These are phyloP conservation scores for Telmatochromis sp. DNA, from an alignment of 2,113 vertebrate genomes.

Conservation along the genomic window DNA sequence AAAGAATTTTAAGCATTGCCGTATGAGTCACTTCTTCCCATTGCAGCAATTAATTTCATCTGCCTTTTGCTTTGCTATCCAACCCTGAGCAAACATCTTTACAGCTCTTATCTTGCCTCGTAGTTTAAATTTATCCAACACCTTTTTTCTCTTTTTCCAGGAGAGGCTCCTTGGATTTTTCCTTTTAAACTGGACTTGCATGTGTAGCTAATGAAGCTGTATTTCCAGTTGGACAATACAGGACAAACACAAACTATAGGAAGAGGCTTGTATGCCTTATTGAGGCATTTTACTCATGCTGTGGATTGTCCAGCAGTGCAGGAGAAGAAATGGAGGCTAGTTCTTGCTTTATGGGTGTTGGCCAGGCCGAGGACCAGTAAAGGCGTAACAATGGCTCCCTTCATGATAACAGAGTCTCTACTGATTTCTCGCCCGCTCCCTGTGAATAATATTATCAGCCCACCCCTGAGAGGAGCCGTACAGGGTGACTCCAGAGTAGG, in stretches of 20 bases:
- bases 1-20: not conserved
- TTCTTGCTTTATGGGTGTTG: conserved; percentile 39
- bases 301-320: not conserved
- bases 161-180: not conserved
- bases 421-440: conserved; percentile 53
- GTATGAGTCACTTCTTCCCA: not conserved
- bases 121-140: not conserved
- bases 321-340: not conserved
- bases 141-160: not conserved
- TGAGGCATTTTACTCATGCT: not conserved
- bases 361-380: not conserved
- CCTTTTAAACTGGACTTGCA: not conserved
- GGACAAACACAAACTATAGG: not conserved
- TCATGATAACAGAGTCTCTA: conserved; percentile 64
- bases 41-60: not conserved
- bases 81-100: conserved; percentile 5
- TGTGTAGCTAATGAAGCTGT: not conserved
- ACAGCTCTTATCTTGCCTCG: not conserved
- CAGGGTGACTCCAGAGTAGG: not conserved
- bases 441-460: conserved; percentile 63
- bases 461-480: conserved; percentile 9
- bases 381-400: conserved; percentile 59
- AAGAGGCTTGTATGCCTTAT: fast-evolving
- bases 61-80: not conserved
- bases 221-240: not conserved